Evolutionary conservation across 2,888 invertebrate genomes (phyloP), one percentile per base, ranked within the genome.

Genomic region (Cloeon dipterum): DNA sequence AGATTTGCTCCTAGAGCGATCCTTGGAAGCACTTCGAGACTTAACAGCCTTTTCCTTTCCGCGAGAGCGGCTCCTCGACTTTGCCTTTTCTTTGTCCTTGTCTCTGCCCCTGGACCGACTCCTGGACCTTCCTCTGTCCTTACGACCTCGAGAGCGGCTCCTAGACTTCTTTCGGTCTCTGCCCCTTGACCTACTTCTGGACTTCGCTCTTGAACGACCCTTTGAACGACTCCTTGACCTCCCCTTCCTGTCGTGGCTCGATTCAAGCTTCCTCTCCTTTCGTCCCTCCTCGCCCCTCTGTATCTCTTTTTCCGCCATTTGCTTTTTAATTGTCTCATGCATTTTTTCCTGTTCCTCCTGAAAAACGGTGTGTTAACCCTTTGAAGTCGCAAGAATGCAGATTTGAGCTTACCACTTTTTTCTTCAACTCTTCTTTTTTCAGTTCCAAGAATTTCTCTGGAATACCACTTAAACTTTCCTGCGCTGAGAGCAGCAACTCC

Each of bases 351-450:
- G 76, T 44, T 78, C 81, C 54, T 79, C 79, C 73, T 74, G 44
- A 23, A 43, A 46, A 16, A 43, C 46, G 43, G 32, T 43, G 43
- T 35, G 38, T 26, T 20, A 41, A 18, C 23, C n/a, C n/a, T n/a
- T n/a, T n/a, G 29, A 26, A 25, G 13, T 26, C 21, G 38, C 20
- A 11, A 32, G 4, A 21, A 33, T 5, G 32, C 5, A 11, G 32
- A 32, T n/a, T 32, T 32, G 16, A 35, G 53, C 54, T 57, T 59
- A 79, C 82, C 71, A 78, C 74, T 52, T 82, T 68, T 52, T 81
- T 83, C 52, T 83, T 76, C 47, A 98, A 81, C 59, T 96, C 94
- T 55, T 89, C 89, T 55, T 96, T 89, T 58, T 96, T 94, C 58
- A 86, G 77, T 55, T 94, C 88, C 39, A 98, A 70, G 51, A 98